Base-by-base conservation (phyloP, 53 echinoderm and acorn worm species). In the Echinarachnius parma region DNA sequence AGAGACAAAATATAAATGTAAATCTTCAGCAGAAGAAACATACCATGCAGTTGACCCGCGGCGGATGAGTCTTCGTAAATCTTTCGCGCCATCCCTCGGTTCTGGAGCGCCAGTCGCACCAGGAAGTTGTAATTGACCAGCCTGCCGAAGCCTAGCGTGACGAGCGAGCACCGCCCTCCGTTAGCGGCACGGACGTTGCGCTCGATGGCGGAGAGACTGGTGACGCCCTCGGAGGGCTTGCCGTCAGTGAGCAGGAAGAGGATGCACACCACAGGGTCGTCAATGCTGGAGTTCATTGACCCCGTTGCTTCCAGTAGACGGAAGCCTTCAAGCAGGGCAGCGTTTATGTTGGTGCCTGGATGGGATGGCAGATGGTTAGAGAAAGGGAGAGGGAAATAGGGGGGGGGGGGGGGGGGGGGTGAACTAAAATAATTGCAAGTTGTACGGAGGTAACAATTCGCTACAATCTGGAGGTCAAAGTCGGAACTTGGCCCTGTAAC, bases 41-140 rank as follows among this genome's bases (percentile, higher is more conserved):
- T 16, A 72, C 74, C 74, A 24, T 57, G 56, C 26, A 98, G 62
- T 36, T 98, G 98, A 7, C 60, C 60, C 0, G 88, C 60, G 8
- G 86, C 98, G n/a, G 80, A 84, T 0, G 85, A 79, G 26, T 88
- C 88, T 21, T 69, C 80, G 42, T 80, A 88, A 34, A 98, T 98
- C 53, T 83, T 84, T 5, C 98, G 78, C 26, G 87, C 91, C 48
- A 98, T 80, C 4, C 98, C 98, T 26, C 86, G 80, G 35, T 98
- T 98, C 48, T 80, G 86, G 14, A 98, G 86, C 14, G 98, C 91
- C 13, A 98, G 71, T 14, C 90, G 82, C 11, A 85, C 87, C 50
- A 98, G 72, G 75, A 98, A 98, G 66, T 91, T 72, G 28, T 92
- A 92, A 60, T 98, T 88, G 21, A 96, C 96, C 11, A 92, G 88